Evolutionary conservation across 2,113 vertebrate genomes (phyloP).

Genomic region (Pangasianodon gigas): DNA sequence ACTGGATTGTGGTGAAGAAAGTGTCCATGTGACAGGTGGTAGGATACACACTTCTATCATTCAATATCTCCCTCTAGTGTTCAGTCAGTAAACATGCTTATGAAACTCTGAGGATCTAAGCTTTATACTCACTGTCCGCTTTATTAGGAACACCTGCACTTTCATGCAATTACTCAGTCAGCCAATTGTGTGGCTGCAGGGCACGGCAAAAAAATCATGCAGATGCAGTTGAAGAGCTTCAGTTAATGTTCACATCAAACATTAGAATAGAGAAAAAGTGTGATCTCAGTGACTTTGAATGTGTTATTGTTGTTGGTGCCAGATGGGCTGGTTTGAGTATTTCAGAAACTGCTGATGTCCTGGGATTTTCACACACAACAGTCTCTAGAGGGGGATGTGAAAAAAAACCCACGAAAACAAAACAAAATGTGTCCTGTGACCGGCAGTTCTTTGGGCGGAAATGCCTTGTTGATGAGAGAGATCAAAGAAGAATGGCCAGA

Average conservation of each 20-base stretch:
- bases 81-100: background rate
- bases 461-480: background rate
- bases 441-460: background rate
- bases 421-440: background rate
- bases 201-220: background rate
- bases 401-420: background rate
- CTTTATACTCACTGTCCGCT: background rate
- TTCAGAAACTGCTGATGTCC: background rate
- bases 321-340: background rate
- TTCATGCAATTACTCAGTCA: background rate
- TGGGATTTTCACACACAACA: background rate
- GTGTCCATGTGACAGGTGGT: background rate
- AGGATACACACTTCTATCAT: background rate
- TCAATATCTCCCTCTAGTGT: constrained; percentile 28
- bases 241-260: background rate
- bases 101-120: background rate
- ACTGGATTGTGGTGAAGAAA: background rate
- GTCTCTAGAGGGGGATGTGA: background rate
- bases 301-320: background rate
- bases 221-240: background rate
- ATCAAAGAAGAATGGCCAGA: background rate
- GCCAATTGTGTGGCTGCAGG: no score
- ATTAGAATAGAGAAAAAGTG: background rate
- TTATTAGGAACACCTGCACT: background rate
- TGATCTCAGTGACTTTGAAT: background rate